Percentiles rank a stretch among this genome's conserved stretches.
Conservation (phyloP, 1,140 invertebrate genomes). For the Sogatella furcifera region DNA sequence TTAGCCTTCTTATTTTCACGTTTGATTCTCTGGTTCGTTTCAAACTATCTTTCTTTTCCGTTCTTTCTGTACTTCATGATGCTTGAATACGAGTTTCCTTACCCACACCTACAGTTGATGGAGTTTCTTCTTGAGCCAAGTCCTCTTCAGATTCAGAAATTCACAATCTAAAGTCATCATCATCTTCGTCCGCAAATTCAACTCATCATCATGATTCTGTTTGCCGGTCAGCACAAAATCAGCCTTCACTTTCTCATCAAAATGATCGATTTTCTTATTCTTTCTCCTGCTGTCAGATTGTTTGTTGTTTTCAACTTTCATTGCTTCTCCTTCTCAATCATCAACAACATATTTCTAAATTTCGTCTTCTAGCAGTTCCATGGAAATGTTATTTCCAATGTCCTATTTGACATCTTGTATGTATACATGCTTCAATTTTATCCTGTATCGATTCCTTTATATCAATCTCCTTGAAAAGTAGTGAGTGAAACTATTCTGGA, state of each 20-base stretch:
- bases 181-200: constrained; percentile 13
- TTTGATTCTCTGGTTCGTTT: constrained; percentile 4
- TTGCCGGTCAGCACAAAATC: neutral
- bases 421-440: neutral
- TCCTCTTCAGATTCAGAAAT: constrained; percentile 12
- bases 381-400: neutral
- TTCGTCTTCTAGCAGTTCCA: neutral
- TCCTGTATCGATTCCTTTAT: neutral
- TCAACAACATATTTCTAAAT: neutral
- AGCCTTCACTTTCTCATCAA: neutral
- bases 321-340: no score
- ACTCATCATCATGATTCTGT: neutral
- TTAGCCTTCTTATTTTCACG: constrained; percentile 22
- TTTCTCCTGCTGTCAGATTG: neutral
- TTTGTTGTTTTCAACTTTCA: no score
- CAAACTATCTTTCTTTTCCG: neutral
- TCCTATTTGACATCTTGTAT: neutral
- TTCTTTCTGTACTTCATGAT: constrained; percentile 5
- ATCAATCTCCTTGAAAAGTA: no score
- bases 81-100: constrained; percentile 11
- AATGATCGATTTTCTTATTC: neutral
- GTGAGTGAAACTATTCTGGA: no score
- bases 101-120: constrained; percentile 14
- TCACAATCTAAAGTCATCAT: constrained; percentile 10
- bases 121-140: constrained; percentile 3